phyloP scores from a whole-genome alignment of 2,888 invertebrate genomes.

The Synanthedon tipuliformis region DNA sequence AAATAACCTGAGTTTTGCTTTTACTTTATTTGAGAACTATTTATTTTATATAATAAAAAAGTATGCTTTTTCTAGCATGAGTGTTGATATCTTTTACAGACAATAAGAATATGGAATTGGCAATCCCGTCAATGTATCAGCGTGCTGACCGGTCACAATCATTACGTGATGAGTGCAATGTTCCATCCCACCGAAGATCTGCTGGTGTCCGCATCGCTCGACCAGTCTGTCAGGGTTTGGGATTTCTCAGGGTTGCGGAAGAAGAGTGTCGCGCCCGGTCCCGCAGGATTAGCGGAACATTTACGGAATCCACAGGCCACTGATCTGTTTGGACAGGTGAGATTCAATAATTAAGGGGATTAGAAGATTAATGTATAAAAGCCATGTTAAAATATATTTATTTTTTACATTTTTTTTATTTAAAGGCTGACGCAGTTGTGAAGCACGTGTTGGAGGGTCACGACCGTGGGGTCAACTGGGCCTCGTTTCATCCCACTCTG shows the following conservation, averaged over 20 bases:
- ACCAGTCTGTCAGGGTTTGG: slow-evolving; percentile 99
- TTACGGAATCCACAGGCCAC: slow-evolving; percentile 86
- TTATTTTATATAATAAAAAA: no score
- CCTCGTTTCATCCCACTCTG: slow-evolving; percentile 93
- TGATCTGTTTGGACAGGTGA: slow-evolving; percentile 89
- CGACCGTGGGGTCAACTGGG: slow-evolving; percentile 99
- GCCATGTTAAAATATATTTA: no score
- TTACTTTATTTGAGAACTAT: neutral
- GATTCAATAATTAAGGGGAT: neutral
- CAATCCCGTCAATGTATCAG: slow-evolving; percentile 97
- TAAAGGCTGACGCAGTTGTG: slow-evolving; percentile 89
- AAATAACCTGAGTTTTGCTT: neutral
- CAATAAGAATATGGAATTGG: slow-evolving; percentile 99
- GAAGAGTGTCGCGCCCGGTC: slow-evolving; percentile 98
- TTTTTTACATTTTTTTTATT: no score
- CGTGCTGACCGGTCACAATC: slow-evolving; percentile 96
- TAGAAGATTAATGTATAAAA: no score
- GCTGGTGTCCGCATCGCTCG: slow-evolving; percentile 96
- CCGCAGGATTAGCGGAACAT: slow-evolving; percentile 89
- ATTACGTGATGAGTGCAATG: slow-evolving; percentile 99
- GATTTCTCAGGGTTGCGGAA: slow-evolving; percentile 96
- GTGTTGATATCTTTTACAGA: slow-evolving; percentile 52
- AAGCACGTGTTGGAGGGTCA: slow-evolving; percentile 93
- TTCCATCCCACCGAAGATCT: slow-evolving; percentile 98
- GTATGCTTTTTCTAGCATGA: neutral